phyloP scores from a whole-genome alignment of 2,113 vertebrate species.

The Austrofundulus limnaeus region DNA sequence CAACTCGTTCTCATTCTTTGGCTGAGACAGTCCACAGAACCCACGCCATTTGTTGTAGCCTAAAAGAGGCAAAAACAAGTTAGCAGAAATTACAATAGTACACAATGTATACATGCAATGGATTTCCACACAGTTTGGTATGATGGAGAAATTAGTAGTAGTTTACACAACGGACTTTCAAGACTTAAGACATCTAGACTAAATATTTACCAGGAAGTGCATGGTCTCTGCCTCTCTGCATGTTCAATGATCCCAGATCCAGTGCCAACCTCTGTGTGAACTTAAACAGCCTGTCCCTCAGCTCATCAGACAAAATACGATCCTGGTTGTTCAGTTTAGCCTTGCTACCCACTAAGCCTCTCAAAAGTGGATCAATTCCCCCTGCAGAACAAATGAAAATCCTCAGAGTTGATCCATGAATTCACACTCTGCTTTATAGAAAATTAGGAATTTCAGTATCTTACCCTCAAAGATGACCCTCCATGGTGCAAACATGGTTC shows the following conservation, averaged over 20 bases:
- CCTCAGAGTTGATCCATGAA: background rate
- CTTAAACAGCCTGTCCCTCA: conserved; percentile 81
- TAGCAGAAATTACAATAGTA: too few species aligned
- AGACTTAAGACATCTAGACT: too few species aligned
- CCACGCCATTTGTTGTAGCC: conserved; percentile 76
- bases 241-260: conserved; percentile 82
- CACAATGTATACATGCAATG: too few species aligned
- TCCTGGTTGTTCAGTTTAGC: conserved; percentile 83
- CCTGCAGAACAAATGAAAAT: conserved; percentile 59
- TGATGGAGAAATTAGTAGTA: background rate
- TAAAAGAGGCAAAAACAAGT: conserved; percentile 16
- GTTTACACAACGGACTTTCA: background rate
- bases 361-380: conserved; percentile 82
- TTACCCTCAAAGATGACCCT: conserved; percentile 84
- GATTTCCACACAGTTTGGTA: background rate
- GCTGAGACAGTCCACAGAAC: conserved; percentile 71
- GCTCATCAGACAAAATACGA: conserved; percentile 79
- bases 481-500: conserved; percentile 83
- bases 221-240: conserved; percentile 84
- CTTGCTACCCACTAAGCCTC: conserved; percentile 75
- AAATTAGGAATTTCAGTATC: background rate
- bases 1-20: conserved; percentile 34
- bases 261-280: conserved; percentile 60
- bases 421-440: background rate
- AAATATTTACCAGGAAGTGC: conserved; percentile 79